phyloP scores from a whole-genome alignment of 2,113 vertebrate genomes.

The Pseudolaguvia tuberculata region DNA sequence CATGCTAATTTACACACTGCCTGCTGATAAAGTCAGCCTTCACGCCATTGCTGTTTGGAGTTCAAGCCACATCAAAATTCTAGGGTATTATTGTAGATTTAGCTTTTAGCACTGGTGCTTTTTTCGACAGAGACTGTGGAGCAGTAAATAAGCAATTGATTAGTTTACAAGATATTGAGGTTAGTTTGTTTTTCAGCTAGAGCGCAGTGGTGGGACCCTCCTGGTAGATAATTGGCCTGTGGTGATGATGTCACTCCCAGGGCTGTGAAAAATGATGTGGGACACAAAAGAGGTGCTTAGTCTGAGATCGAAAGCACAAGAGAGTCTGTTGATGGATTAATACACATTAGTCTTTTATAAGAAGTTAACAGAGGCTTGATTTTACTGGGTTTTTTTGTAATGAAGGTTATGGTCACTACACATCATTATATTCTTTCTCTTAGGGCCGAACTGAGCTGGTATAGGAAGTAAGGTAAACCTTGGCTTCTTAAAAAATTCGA shows the following conservation, averaged over 20 bases:
- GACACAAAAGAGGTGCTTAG: conserved; percentile 32
- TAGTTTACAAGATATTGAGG: conserved; percentile 23
- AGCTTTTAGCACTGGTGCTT: neutral
- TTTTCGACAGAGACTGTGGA: conserved; percentile 4
- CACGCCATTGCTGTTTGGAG: conserved; percentile 23
- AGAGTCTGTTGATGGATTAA: neutral
- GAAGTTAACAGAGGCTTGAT: neutral
- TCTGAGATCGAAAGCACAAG: neutral
- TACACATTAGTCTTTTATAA: conserved; percentile 4
- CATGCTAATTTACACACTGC: conserved; percentile 55
- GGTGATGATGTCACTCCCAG: conserved; percentile 52
- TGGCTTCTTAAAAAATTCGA: conserved; percentile 3
- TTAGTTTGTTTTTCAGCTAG: conserved; percentile 32
- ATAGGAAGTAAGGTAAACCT: neutral
- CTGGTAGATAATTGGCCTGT: conserved; percentile 49
- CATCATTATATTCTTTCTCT: neutral
- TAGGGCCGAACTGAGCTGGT: neutral
- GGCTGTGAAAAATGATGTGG: conserved; percentile 47
- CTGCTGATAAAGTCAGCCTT: conserved; percentile 39
- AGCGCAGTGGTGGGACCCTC: conserved; percentile 43
- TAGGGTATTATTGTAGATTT: neutral
- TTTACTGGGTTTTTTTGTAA: neutral
- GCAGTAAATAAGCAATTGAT: conserved; percentile 16
- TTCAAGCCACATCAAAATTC: conserved; percentile 11
- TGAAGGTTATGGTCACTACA: neutral